A percentile compares a stretch with the other conserved stretches of the same genome.
Conservation (phyloP, 2,797 vertebrate species). For the Mionectes olivaceus region DNA sequence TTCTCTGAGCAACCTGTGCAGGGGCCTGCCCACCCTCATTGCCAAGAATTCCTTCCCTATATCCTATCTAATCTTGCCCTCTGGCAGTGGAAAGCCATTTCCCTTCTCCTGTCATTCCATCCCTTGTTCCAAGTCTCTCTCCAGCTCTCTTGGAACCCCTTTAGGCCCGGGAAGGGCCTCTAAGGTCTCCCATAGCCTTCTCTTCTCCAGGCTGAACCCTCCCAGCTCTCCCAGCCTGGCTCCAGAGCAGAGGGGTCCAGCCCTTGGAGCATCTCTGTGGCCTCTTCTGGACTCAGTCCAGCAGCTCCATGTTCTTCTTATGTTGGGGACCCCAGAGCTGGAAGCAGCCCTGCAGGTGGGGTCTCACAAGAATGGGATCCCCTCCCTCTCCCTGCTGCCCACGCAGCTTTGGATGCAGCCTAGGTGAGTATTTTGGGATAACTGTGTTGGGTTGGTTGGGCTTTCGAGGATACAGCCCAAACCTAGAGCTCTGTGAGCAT, state of each 20-base stretch:
- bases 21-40: accelerated
- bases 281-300: accelerated
- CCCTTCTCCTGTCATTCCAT: background rate
- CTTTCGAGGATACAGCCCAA: background rate
- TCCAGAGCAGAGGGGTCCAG: background rate
- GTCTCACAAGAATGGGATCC: background rate
- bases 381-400: background rate
- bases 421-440: accelerated
- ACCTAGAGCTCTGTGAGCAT: background rate
- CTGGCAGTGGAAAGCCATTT: background rate
- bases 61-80: accelerated
- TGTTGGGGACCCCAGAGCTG: background rate
- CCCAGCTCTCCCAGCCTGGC: background rate
- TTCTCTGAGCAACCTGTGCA: background rate
- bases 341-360: background rate
- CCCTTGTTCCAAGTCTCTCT: background rate
- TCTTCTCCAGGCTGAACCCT: background rate
- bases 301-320: background rate
- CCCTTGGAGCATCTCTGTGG: accelerated
- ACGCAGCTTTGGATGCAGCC: background rate
- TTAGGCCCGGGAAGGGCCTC: accelerated
- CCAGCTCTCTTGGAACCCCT: background rate
- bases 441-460: accelerated
- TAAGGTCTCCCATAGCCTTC: background rate
- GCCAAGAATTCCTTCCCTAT: accelerated